Base-by-base conservation (phyloP, 2,888 invertebrate genomes). In the Apoderus coryli region DNA sequence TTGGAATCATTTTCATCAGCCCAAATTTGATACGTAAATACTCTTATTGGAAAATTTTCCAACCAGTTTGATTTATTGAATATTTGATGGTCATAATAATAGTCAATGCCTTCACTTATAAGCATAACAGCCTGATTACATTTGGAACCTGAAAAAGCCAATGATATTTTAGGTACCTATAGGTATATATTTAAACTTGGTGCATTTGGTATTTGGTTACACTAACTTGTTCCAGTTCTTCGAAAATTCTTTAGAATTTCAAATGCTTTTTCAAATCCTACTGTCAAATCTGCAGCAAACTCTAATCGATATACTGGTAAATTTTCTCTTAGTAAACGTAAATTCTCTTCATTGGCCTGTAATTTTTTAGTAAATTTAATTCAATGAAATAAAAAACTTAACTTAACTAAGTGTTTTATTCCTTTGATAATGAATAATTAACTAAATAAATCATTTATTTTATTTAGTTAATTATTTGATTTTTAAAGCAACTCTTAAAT, bases 1-100 rank as follows among this genome's bases (percentile, higher is more conserved):
- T 78, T 68, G 28, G 84, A 80, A 59, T 95, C 95, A 16, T 82
- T 76, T 41, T 77, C 74, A 29, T 49, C 48, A 2, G 48, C 48
- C 10, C 95, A 95, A 59, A 99, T 88, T 52, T 96, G 69, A 66
- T 92, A 98, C 26, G 96, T 95, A 63, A 98, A 98, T 43, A 99
- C 80, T 44, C 98, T 69, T 28, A 93, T 86, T 46, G 89, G 77
- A 59, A 78, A 78, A 22, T 43, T 29, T 16, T 43, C 64, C 74
- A 78, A 76, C 42, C 44, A 40, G 58, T 93, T 96, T 59, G 78
- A 82, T 38, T 68, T 64, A 49, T 82, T 72, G 57, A 96, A 96
- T 30, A 92, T 72, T 46, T 86, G 80, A 10, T 43, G 46, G 50
- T 85, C 75, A 59, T 80, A 90, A 50, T 79, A 82, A 50, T 89